Percentiles rank a stretch among this genome's conserved stretches.
These are phyloP conservation scores for Hippocampus guttulatus DNA, from an alignment of 2,113 vertebrate species.

Conservation along the genomic window DNA sequence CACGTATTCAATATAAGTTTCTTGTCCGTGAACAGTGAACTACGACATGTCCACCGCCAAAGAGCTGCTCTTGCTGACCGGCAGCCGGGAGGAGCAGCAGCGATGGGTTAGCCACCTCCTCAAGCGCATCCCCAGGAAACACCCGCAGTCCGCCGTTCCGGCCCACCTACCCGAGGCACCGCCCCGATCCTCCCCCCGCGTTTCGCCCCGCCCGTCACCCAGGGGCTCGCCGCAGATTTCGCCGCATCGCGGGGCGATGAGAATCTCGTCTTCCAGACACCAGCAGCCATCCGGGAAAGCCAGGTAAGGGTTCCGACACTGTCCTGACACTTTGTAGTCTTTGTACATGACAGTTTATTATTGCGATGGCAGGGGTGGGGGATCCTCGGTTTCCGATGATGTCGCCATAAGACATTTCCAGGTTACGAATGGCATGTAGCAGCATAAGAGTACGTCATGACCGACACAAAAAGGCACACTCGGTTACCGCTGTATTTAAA, in stretches of 20 bases:
- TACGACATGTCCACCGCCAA: constrained; percentile 95
- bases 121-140: constrained; percentile 92
- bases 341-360: neutral
- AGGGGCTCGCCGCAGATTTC: constrained; percentile 71
- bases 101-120: constrained; percentile 91
- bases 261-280: constrained; percentile 50
- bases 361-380: neutral
- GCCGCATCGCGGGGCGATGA: constrained; percentile 78
- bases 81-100: constrained; percentile 88
- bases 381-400: neutral
- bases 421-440: too few species aligned
- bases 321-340: neutral
- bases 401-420: too few species aligned
- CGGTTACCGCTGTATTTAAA: too few species aligned
- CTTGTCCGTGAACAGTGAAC: constrained; percentile 75
- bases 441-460: too few species aligned
- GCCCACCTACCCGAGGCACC: constrained; percentile 2
- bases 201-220: constrained; percentile 65
- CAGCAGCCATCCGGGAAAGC: constrained; percentile 56
- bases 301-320: constrained; percentile 52
- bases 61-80: constrained; percentile 88
- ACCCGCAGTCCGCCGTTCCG: constrained; percentile 65
- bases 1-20: neutral
- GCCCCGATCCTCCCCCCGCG: constrained; percentile 24
- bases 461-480: too few species aligned